Base-by-base conservation (phyloP, 1,140 invertebrate species). In the Episyrphus balteatus region DNA sequence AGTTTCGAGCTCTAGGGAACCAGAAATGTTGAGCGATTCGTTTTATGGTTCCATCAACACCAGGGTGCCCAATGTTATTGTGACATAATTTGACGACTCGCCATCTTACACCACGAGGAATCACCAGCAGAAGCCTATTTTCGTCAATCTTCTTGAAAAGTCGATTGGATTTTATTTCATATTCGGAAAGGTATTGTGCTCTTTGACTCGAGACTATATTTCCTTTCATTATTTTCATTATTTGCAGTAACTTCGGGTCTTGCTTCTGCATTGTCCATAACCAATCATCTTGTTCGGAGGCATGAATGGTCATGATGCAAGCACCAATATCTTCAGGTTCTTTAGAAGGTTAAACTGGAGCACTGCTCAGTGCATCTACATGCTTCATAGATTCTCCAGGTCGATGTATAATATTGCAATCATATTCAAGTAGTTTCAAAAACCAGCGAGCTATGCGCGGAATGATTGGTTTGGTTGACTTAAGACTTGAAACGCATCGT, bases 391-490 rank as follows among this genome's bases (percentile, higher is more conserved):
- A 26, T 36, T 19, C 17, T 11, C 32, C 44, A 15, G 31, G 15
- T n/a, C 44, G 44, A 37, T 45, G 44, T 15, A 31, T 26, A 36
- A 31, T 34, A 13, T 13, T n/a, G 33, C 33, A 45, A 45, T 45
- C 17, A n/a, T 18, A 48, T 53, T 6, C 49, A 52, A 1, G 62
- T 66, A 36, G 70, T 63, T 8, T 58, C 61, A 11, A 56, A 57
- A 30, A 65, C 39, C 10, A 55, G 50, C 44, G 64, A 68, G 43
- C 21, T 34, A 52, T 61, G 56, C 10, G 3, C 15, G 50, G 65
- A 64, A 50, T 69, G 56, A 1, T 61, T 64, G 36, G 62, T 62
- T 53, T 56, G 52, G 14, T 66, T 8, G 21, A 26, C 21, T 26
- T 26, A 5, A 26, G 8, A 8, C 21, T 26, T 26, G 21, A 42